Evolutionary conservation across 2,888 invertebrate genomes (phyloP), one percentile per base, ranked within the genome.

Genomic region (Leptothorax acervorum): DNA sequence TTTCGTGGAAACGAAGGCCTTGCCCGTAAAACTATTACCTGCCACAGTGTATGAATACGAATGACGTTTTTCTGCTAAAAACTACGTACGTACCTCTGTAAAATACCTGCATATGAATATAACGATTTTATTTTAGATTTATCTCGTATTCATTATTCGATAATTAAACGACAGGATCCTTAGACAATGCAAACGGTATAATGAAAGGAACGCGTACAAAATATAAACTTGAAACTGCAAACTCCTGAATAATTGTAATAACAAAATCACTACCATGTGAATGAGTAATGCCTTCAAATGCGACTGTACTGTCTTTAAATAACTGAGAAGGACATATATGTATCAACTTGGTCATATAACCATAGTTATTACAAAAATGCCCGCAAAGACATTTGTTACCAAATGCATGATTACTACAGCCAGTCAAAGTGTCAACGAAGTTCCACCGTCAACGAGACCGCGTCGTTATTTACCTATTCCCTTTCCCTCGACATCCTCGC

Each of bases 1-100:
- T 31, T 68, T 78, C 70, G 3, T 79, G 8, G 35, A 79, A 48
- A 70, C 8, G 35, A 57, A 68, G 11, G 15, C n/a, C 57, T 35
- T 57, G 18, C 8, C 4, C 35, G 15, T 31, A 57, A 78, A n/a
- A 39, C 39, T 23, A 18, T 15, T 31, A 57, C 15, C 18, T 9
- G 42, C 8, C 12, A 18, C 51, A 18, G 39, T 62, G 8, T 28
- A 9, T 18, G 4, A 57, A 57, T 45, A 66, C n/a, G 18, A 76
- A 60, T 45, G 31, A 60, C 28, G 31, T 39, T 23, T 53, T 45
- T 48, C 15, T 35, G 6, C 42, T 31, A 15, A 5, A 12, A 60
- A 18, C 3, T 42, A 12, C 35, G 6, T 53, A 28, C 28, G 6
- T 53, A 28, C 28, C 23, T 65, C 1, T 35, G 18, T 48, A 53